These are phyloP conservation scores for Chiloscyllium punctatum DNA, from an alignment of 2,797 vertebrate species.

Conservation along the genomic window DNA sequence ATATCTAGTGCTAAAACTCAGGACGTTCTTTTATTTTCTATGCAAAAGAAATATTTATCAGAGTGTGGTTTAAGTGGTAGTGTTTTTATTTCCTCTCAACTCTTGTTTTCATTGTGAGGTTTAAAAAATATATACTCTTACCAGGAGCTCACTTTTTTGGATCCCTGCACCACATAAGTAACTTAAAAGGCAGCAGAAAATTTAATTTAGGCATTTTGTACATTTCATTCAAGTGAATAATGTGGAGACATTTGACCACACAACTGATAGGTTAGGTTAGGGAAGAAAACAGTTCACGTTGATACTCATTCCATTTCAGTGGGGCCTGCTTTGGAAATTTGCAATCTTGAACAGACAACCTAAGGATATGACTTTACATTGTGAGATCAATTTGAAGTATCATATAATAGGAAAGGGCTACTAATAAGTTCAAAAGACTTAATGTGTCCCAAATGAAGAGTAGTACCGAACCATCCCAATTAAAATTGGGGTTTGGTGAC, in stretches of 20 bases:
- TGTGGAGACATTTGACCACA: neutral
- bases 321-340: neutral
- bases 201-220: neutral
- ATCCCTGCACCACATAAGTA: no score
- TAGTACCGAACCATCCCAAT: neutral
- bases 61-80: neutral
- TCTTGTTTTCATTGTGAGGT: neutral
- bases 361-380: neutral
- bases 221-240: neutral
- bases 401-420: neutral
- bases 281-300: neutral
- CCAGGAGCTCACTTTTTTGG: neutral
- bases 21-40: constrained; percentile 20
- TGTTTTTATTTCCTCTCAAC: constrained; percentile 14
- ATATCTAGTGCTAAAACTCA: constrained; percentile 33
- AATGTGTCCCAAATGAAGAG: neutral
- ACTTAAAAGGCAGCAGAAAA: neutral
- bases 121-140: neutral
- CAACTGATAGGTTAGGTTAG: neutral
- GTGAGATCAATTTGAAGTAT: neutral
- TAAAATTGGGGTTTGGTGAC: neutral
- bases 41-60: constrained; percentile 22
- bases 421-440: neutral
- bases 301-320: neutral
- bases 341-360: neutral